These are phyloP conservation scores for Gastrophryne carolinensis DNA, from an alignment of 2,797 vertebrate species.

Conservation along the genomic window DNA sequence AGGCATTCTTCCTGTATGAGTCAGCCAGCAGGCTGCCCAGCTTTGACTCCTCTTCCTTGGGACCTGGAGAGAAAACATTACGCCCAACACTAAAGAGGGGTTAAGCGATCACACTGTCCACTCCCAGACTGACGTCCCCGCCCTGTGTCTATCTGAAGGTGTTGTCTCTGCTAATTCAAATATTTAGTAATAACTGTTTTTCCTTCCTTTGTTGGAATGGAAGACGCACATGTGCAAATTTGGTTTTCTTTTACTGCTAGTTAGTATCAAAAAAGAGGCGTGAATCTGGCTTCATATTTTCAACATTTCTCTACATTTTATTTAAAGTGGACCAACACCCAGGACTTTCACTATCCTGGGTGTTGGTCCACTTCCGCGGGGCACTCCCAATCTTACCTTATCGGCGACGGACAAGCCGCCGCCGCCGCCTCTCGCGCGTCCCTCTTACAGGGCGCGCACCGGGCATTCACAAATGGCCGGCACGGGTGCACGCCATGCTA, in stretches of 20 bases:
- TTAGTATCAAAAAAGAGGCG: neutral
- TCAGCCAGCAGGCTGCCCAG: constrained; percentile 43
- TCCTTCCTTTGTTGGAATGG: constrained; percentile 18
- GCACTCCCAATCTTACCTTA: too few relatives aligned
- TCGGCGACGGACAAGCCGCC: too few relatives aligned
- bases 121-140: constrained; percentile 28
- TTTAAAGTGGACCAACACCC: too few relatives aligned
- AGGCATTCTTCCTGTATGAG: constrained; percentile 41
- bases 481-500: too few relatives aligned
- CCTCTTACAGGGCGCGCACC: too few relatives aligned
- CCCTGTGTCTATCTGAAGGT: constrained; percentile 19
- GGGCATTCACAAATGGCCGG: too few relatives aligned
- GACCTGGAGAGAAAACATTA: constrained; percentile 28
- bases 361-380: too few relatives aligned
- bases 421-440: too few relatives aligned
- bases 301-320: too few relatives aligned
- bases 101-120: constrained; percentile 12
- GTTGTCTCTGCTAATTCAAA: constrained; percentile 17
- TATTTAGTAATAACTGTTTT: neutral
- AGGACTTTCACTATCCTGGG: too few relatives aligned
- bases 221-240: constrained; percentile 5
- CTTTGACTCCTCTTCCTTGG: constrained; percentile 43
- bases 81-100: constrained; percentile 7
- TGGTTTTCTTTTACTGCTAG: neutral
- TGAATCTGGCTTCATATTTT: too few relatives aligned